Percentiles rank a stretch among this genome's conserved stretches.
Conservation (phyloP, 1,140 invertebrate genomes). For the Paraescarpia echinospica region DNA sequence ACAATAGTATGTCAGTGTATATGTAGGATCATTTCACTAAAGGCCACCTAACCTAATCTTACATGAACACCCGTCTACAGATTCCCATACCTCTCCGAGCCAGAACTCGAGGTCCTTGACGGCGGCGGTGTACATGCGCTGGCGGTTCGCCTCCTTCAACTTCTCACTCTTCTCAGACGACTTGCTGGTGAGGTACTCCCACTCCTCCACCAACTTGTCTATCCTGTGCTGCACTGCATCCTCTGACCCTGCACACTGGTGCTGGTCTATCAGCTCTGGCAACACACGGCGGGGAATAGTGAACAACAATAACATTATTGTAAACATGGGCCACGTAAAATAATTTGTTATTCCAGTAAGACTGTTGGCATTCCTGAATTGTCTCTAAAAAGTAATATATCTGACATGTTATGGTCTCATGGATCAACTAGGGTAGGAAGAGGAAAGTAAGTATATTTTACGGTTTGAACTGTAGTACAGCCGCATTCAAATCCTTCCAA, state of each 20-base stretch:
- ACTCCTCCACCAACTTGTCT: conserved; percentile 94
- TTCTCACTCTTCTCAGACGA: conserved; percentile 97
- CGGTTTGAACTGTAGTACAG: too few relatives aligned
- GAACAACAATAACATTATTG: background rate
- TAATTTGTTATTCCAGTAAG: background rate
- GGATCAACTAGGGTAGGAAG: too few relatives aligned
- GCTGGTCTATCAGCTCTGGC: conserved; percentile 52
- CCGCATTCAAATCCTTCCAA: too few relatives aligned
- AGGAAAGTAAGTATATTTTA: too few relatives aligned
- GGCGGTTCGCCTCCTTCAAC: conserved; percentile 98
- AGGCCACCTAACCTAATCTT: background rate
- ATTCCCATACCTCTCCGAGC: conserved; percentile 88
- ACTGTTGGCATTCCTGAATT: background rate
- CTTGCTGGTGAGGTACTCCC: conserved; percentile 97
- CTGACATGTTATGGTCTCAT: too few relatives aligned
- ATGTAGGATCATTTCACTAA: background rate
- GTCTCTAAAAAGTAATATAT: background rate
- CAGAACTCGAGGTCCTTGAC: conserved; percentile 99
- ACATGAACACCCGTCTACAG: background rate
- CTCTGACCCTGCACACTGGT: conserved; percentile 62
- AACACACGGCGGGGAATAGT: background rate
- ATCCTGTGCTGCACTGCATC: conserved; percentile 69
- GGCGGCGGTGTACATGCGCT: conserved; percentile 97
- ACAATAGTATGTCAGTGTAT: too few relatives aligned
- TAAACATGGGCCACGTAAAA: background rate